A percentile compares a stretch with the other conserved stretches of the same genome.
These are phyloP conservation scores for Drymonia ruficornis DNA, from an alignment of 2,888 invertebrate genomes.

Conservation along the genomic window DNA sequence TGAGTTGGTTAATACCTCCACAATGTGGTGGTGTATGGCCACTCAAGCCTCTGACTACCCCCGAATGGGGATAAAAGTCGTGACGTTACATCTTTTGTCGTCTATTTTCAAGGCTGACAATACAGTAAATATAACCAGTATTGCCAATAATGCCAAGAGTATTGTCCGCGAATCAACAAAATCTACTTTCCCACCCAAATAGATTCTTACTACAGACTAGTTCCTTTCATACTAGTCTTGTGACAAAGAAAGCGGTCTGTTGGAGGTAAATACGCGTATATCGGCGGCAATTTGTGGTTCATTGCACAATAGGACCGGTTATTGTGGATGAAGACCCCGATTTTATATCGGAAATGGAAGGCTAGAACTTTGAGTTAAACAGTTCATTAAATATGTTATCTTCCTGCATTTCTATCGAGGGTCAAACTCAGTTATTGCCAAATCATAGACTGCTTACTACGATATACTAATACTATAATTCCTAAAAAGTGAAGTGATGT, in stretches of 20 bases:
- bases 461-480: too few species aligned
- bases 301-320: conserved; percentile 57
- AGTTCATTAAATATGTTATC: conserved; percentile 6
- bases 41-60: too few species aligned
- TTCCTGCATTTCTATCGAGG: too few species aligned
- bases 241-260: conserved; percentile 29
- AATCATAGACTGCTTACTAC: too few species aligned
- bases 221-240: conserved; percentile 26
- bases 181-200: conserved; percentile 37
- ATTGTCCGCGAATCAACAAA: conserved; percentile 11
- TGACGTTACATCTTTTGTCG: too few species aligned
- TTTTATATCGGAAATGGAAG: conserved; percentile 46
- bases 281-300: conserved; percentile 48
- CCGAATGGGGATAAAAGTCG: too few species aligned
- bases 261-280: conserved; percentile 26
- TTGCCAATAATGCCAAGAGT: conserved; percentile 14
- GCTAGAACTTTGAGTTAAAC: conserved; percentile 13
- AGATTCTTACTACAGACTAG: conserved; percentile 30
- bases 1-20: too few species aligned
- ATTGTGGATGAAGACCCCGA: conserved; percentile 35
- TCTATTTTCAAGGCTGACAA: neutral
- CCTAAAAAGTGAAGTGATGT: conserved; percentile 26
- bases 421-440: too few species aligned
- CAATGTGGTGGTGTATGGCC: too few species aligned
- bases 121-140: neutral